Evolutionary conservation across 2,797 vertebrate species (phyloP).

Genomic region (Smutsia gigantea): DNA sequence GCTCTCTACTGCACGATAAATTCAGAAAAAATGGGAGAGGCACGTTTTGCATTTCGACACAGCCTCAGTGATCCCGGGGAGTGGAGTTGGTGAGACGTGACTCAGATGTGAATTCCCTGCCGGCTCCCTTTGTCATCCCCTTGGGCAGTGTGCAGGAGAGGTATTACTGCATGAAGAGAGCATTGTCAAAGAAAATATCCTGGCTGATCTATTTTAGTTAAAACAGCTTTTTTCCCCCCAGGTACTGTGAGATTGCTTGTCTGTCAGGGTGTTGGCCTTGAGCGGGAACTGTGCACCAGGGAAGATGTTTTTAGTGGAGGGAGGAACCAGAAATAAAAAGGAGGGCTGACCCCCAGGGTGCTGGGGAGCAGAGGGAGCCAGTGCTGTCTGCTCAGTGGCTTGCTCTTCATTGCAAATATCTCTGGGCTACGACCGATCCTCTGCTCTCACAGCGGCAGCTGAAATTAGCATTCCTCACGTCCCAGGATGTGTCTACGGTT

Average conservation of each 20-base stretch:
- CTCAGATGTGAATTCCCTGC: slow-evolving; percentile 75
- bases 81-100: slow-evolving; percentile 55
- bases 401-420: slow-evolving; percentile 68
- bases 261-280: slow-evolving; percentile 78
- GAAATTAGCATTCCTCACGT: slow-evolving; percentile 70
- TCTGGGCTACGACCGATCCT: slow-evolving; percentile 48
- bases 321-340: slow-evolving; percentile 78
- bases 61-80: slow-evolving; percentile 12
- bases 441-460: not conserved
- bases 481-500: slow-evolving; percentile 18
- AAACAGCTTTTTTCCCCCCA: slow-evolving; percentile 71
- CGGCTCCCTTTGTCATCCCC: slow-evolving; percentile 77
- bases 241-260: slow-evolving; percentile 78
- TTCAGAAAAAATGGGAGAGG: not conserved
- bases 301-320: slow-evolving; percentile 72
- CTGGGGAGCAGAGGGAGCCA: slow-evolving; percentile 19
- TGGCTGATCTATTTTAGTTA: slow-evolving; percentile 81
- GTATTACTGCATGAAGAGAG: slow-evolving; percentile 70
- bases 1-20: not conserved
- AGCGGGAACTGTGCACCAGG: slow-evolving; percentile 70
- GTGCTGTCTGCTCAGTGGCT: not conserved
- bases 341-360: slow-evolving; percentile 46
- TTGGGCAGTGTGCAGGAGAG: slow-evolving; percentile 77
- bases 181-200: slow-evolving; percentile 78
- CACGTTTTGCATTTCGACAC: slow-evolving; percentile 35